Evolutionary conservation across 1,140 invertebrate genomes (phyloP), one percentile per base, ranked within the genome.

Genomic region (Telenomus remus): DNA sequence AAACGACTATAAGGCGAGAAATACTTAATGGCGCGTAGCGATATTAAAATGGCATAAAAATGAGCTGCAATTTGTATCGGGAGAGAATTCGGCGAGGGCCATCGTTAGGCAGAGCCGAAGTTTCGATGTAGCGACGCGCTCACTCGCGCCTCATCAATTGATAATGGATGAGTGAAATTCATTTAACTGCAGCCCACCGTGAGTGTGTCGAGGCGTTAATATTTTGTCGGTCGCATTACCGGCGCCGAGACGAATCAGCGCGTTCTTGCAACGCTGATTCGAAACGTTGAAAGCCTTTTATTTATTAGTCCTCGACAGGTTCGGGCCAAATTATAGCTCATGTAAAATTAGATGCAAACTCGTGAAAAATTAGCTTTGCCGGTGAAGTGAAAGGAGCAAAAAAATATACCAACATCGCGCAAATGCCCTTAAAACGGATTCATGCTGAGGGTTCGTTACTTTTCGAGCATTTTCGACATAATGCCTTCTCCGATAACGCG

Each of bases 41-140:
- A 88, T 88, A 88, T 87, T 88, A 87, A 87, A 88, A 88, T 84
- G 83, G 85, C 84, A 86, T 87, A 88, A 88, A 87, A 88, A 88
- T 88, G 86, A 87, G 85, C 80, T 82, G 85, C 83, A 88, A 88
- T 87, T 88, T 87, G 86, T 88, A 88, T 86, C 82, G 80, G 78
- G 80, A 79, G 9, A 39, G 37, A 9, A 39, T 39, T 39, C 37
- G 37, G 37, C n/a, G n/a, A 39, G 53, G 61, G 64, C 57, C 49
- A 49, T 65, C 76, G 79, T 80, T 66, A 80, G 76, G 65, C 12
- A 48, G 64, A 44, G 59, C 39, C 10, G 34, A 65, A 66, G 37
- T 59, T 49, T 27, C 35, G 42, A 14, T 55, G 55, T 54, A 65
- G 48, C n/a, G 1, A 39, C 37, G 37, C 37, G n/a, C 9, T 35